phyloP scores from a whole-genome alignment of 2,113 vertebrate species.

The Platycercus adscitus region DNA sequence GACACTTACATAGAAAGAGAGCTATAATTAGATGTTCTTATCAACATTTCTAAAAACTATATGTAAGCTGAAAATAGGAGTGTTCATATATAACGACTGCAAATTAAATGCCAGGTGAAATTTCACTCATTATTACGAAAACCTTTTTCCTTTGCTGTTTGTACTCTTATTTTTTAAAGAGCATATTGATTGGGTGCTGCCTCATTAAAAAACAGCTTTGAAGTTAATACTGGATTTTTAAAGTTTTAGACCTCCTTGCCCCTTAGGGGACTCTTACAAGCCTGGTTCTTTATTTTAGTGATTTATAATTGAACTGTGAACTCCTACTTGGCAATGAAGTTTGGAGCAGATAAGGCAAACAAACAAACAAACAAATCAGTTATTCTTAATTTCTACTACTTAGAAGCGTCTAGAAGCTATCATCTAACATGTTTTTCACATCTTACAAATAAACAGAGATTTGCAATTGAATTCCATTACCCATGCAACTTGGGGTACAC shows the following conservation, averaged over 20 bases:
- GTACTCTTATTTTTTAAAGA: neutral
- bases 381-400: neutral
- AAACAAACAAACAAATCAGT: neutral
- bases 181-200: neutral
- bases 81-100: neutral
- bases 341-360: neutral
- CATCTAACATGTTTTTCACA: neutral
- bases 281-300: neutral
- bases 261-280: neutral
- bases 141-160: fast-evolving
- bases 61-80: neutral
- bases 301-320: neutral
- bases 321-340: neutral
- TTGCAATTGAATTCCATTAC: neutral
- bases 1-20: neutral
- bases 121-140: neutral
- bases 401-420: neutral
- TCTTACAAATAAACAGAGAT: neutral
- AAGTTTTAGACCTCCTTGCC: neutral
- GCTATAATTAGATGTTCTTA: neutral
- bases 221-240: neutral
- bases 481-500: neutral
- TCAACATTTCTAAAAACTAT: neutral
- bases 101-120: neutral
- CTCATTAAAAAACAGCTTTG: neutral